These are phyloP conservation scores for Sycophila sp. DNA, from an alignment of 1,140 invertebrate species.

Conservation along the genomic window DNA sequence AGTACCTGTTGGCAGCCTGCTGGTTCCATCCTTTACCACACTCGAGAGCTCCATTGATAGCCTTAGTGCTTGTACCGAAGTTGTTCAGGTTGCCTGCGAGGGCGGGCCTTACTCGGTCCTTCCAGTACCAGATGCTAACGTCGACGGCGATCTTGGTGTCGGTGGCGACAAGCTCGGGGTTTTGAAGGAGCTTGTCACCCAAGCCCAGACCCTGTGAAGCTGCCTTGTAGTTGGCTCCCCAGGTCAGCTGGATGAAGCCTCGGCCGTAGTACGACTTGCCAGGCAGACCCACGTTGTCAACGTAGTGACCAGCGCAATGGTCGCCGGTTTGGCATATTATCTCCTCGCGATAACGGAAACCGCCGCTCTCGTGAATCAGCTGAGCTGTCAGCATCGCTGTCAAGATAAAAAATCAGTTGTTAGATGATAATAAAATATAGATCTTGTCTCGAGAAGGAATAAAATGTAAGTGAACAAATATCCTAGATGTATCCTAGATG, in stretches of 20 bases:
- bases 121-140: constrained; percentile 23
- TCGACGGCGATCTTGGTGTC: neutral
- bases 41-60: constrained; percentile 8
- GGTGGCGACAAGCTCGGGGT: neutral
- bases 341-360: constrained; percentile 1
- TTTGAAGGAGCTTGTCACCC: neutral
- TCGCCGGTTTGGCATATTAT: neutral
- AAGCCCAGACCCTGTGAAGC: neutral
- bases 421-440: no score
- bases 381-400: constrained; percentile 6
- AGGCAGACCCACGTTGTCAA: neutral
- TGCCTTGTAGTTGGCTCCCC: constrained; percentile 15
- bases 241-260: constrained; percentile 17
- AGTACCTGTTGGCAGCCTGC: neutral
- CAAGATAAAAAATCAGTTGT: neutral
- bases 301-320: neutral
- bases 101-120: neutral
- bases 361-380: constrained; percentile 15
- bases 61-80: constrained; percentile 1
- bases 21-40: neutral
- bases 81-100: neutral
- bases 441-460: no score
- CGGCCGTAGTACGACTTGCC: constrained; percentile 13
- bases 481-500: no score
- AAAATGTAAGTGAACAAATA: no score